phyloP scores from a whole-genome alignment of 2,888 invertebrate genomes.

The Epinotia nisella region DNA sequence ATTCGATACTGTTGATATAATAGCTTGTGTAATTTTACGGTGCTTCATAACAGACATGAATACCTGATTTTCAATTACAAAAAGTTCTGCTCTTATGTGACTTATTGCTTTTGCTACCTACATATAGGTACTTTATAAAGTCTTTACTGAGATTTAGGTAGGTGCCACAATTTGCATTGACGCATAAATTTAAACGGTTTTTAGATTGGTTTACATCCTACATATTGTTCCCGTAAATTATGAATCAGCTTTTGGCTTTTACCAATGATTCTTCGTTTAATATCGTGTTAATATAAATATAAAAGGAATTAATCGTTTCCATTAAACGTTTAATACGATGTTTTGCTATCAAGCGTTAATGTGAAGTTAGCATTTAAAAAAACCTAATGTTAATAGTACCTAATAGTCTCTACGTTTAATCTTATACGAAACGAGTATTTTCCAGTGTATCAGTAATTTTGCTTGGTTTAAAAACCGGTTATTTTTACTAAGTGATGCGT shows the following conservation, averaged over 20 bases:
- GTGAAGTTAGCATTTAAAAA: not conserved
- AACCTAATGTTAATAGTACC: not conserved
- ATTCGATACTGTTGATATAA: slow-evolving; percentile 32
- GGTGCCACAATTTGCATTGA: not conserved
- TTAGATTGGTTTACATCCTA: not conserved
- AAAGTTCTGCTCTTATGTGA: slow-evolving; percentile 5
- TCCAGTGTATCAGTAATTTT: not conserved
- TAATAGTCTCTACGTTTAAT: not conserved
- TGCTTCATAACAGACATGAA: not conserved
- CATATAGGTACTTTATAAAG: too few species aligned
- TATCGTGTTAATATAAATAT: too few species aligned
- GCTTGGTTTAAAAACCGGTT: not conserved
- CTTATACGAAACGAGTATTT: not conserved
- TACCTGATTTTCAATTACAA: slow-evolving; percentile 1
- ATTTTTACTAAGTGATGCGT: not conserved
- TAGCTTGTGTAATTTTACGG: slow-evolving; percentile 20
- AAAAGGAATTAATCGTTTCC: not conserved
- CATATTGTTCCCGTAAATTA: not conserved
- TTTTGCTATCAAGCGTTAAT: not conserved
- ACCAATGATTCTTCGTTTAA: too few species aligned
- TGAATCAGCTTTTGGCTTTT: not conserved
- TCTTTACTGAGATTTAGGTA: not conserved
- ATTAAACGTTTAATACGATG: not conserved
- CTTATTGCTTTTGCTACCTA: not conserved
- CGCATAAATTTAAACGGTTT: not conserved